These are phyloP conservation scores for Acronicta aceris DNA, from an alignment of 2,888 invertebrate genomes.

Conservation along the genomic window DNA sequence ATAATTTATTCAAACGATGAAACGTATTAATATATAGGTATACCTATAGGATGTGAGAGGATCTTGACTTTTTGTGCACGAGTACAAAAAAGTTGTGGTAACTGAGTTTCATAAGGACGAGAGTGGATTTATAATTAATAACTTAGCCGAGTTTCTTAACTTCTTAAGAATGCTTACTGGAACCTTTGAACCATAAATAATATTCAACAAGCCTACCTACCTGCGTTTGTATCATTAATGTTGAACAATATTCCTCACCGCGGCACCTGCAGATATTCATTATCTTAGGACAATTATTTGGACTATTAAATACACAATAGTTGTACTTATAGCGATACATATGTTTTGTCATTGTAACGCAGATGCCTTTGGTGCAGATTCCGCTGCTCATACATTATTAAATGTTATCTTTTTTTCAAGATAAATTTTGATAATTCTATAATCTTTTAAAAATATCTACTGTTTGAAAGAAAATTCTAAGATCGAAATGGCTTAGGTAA, in stretches of 20 bases:
- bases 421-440: too few relatives aligned
- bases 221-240: neutral
- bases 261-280: too few relatives aligned
- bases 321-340: too few relatives aligned
- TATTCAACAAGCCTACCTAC: slow-evolving; percentile 7
- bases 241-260: too few relatives aligned
- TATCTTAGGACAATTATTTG: too few relatives aligned
- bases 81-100: slow-evolving; percentile 18
- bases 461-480: slow-evolving; percentile 14
- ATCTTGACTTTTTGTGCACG: slow-evolving; percentile 17
- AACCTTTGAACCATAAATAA: slow-evolving; percentile 24
- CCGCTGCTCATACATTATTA: too few relatives aligned
- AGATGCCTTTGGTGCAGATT: too few relatives aligned
- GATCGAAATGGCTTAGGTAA: slow-evolving; percentile 27
- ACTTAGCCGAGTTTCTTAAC: slow-evolving; percentile 27
- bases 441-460: too few relatives aligned
- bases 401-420: too few relatives aligned
- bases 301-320: too few relatives aligned
- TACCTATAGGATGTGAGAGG: neutral
- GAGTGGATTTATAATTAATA: slow-evolving; percentile 39
- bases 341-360: too few relatives aligned
- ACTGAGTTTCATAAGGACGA: slow-evolving; percentile 21
- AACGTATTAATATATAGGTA: too few relatives aligned
- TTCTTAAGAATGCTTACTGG: slow-evolving; percentile 24
- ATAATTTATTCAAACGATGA: slow-evolving; percentile 12